Base-by-base conservation (phyloP, 2,888 invertebrate species). In the Doris montereyensis region DNA sequence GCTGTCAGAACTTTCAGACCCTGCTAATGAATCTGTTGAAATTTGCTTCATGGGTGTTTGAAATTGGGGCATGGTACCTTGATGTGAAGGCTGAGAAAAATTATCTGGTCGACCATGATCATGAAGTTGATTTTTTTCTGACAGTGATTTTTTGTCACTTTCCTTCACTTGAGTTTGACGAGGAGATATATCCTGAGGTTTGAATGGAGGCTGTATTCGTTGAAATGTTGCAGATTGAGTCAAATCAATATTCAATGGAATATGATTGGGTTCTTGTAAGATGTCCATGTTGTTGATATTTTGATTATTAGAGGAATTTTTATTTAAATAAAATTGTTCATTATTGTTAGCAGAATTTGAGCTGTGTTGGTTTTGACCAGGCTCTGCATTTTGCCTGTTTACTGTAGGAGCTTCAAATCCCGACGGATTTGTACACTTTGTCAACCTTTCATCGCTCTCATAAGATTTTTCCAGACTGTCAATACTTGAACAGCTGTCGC, bases 401-500 rank as follows among this genome's bases (percentile, higher is more conserved):
- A n/a, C n/a, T n/a, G n/a, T n/a, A n/a, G n/a, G n/a, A n/a, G n/a
- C n/a, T n/a, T n/a, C n/a, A n/a, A n/a, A n/a, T n/a, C n/a, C n/a
- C 5, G 8, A 10, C 17, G 5, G 5, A 41, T 41, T 41, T 10
- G 5, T 41, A 10, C 17, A 5, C 5, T 41, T 5, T 5, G 17
- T 17, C 5, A 10, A 10, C 52, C 34, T 35, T 13, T 76, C 65
- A n/a, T n/a, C n/a, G 10, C 13, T 65, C 10, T n/a, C 58, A 26
- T 13, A 76, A 32, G 83, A 83, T 26, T 82, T 85, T 57, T 89
- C 88, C 4, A 89, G 79, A 81, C 88, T 88, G 80, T 89, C 89
- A 0, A 85, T 81, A 83, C 87, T 86, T 17, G 86, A 86, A 21
- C 86, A 79, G 81, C 89, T 88, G 10, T 85, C 86, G 81, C 84